Conservation (phyloP, 2,113 vertebrate species). For the Falco punctatus region DNA sequence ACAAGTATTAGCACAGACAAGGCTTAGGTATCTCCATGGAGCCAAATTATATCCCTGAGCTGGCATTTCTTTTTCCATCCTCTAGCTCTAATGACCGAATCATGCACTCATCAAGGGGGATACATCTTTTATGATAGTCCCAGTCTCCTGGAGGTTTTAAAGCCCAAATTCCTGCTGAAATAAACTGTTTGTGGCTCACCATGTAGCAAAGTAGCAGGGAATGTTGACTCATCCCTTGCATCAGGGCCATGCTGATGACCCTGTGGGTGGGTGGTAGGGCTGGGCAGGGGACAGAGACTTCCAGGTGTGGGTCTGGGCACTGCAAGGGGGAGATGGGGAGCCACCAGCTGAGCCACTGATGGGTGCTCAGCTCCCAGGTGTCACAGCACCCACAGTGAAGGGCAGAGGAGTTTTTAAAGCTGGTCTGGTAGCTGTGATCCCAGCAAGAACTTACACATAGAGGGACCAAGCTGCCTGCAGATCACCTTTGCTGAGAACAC, state of each 20-base stretch:
- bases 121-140: not conserved
- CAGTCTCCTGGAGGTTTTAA: not conserved
- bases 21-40: not conserved
- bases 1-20: not conserved
- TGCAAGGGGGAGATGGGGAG: not conserved
- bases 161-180: not conserved
- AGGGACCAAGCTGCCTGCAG: too few species aligned
- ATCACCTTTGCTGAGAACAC: not conserved
- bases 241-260: accelerated
- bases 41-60: conserved; percentile 14
- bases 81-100: not conserved
- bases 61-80: not conserved
- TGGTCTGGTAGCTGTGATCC: not conserved
- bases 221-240: not conserved
- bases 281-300: not conserved
- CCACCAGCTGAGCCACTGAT: not conserved
- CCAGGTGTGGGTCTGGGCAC: not conserved
- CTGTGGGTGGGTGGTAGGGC: not conserved
- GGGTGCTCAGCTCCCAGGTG: not conserved
- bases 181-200: not conserved
- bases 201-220: not conserved
- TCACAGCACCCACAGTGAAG: not conserved
- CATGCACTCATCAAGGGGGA: not conserved
- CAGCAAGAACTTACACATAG: not conserved
- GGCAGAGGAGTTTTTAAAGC: not conserved